A percentile compares a stretch with the other conserved stretches of the same genome.
Evolutionary conservation across 2,797 vertebrate genomes (phyloP).

Genomic region (Trachops cirrhosus): DNA sequence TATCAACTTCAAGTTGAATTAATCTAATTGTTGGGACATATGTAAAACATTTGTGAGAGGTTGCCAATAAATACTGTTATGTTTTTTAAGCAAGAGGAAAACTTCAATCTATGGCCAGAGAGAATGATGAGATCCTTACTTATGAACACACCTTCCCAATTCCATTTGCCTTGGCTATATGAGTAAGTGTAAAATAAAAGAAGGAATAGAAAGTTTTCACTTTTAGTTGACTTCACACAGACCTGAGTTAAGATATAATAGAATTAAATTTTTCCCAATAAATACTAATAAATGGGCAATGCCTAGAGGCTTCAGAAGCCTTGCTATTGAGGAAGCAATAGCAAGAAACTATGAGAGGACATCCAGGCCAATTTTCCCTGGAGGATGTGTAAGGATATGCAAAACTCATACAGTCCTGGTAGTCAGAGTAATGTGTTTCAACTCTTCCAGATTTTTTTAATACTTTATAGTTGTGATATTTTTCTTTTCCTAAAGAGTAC

Average conservation of each 20-base stretch:
- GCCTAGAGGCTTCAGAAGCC: neutral
- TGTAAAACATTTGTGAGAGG: neutral
- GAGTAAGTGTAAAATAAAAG: constrained; percentile 2
- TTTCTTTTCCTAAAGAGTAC: constrained; percentile 5
- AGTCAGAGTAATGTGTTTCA: neutral
- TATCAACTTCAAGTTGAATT: neutral
- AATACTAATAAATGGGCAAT: neutral
- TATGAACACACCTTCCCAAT: neutral
- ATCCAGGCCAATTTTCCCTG: neutral
- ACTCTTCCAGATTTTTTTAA: neutral
- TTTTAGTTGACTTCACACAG: constrained; percentile 23
- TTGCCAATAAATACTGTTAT: neutral
- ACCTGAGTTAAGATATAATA: constrained; percentile 44
- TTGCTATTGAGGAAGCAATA: neutral
- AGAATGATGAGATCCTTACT: neutral
- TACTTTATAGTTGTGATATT: neutral
- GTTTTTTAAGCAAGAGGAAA: neutral
- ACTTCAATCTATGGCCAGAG: neutral
- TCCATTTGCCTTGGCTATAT: constrained; percentile 41
- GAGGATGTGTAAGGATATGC: neutral
- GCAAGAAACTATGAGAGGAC: neutral
- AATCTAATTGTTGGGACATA: neutral
- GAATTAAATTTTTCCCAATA: constrained; percentile 38
- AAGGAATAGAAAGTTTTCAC: neutral
- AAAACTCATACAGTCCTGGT: neutral